Evolutionary conservation across 2,113 vertebrate genomes (phyloP), one percentile per base, ranked within the genome.

Genomic region (Heterotilapia buettikoferi): DNA sequence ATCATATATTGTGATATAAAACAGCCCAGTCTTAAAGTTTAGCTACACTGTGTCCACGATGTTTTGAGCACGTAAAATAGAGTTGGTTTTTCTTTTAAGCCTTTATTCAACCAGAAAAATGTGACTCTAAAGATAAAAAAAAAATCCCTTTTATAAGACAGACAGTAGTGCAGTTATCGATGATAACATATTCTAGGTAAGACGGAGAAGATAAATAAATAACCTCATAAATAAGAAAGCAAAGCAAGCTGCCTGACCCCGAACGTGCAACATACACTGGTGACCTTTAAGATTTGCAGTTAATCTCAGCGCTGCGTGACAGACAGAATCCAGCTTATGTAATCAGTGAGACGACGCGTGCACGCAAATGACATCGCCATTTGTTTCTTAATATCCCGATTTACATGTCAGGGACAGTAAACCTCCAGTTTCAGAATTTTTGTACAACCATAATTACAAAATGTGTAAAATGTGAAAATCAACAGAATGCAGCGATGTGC

Each of bases 11-110:
- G 29, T 33, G 16, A 61, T 61, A 0, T 19, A 19, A 33, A 61
- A 3, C 59, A 11, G 59, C 16, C 9, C 29, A 33, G 8, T 33
- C 57, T 9, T 19, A 61, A 61, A 61, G 57, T 19, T 61, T 33
- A 61, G 57, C 57, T 8, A 57, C 4, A 7, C 24, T 6, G 29
- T 4, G 14, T 63, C 59, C 29, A 63, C 16, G 1, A 31, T 0
- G 29, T 6, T 63, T 11, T 33, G 29, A 33, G 29, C 29, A 0
- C 1, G 2, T 61, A 59, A 1, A 29, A 12, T 31, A 33, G 1
- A 24, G 12, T 14, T 24, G 12, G 1, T 26, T 33, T 63, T 61
- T 31, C 14, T 61, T 0, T 59, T 2, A 1, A 6, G 1, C 0
- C 13, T 18, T 31, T 61, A 31, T 61, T 18, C 26, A 31, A 61